Evolutionary conservation across 1,140 invertebrate species (phyloP), one percentile per base, ranked within the genome.

Genomic region (Pogonognathellus flavescens): DNA sequence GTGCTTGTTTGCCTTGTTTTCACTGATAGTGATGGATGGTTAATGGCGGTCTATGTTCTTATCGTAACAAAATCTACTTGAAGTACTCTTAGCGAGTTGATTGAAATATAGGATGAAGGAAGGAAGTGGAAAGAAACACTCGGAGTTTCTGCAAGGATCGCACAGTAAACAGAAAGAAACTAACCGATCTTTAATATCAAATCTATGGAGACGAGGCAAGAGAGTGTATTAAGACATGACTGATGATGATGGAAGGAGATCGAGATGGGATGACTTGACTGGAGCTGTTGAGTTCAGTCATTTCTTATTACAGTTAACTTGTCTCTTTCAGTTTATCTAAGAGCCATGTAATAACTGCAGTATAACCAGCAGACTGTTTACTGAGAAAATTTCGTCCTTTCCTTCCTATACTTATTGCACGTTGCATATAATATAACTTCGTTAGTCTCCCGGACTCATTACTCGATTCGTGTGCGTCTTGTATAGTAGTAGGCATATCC

Each of bases 221-320:
- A 57, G 53, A 50, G 7, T 76, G 41, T 18, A 76, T 49, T 76
- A 76, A 50, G 13, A 76, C 9, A 76, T 76, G 70, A 76, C 70
- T 76, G 70, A 76, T 76, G 70, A 76, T 76, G 70, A 76, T 76
- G 31, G 70, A 76, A 31, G 6, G 70, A 50, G 70, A 50, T 49
- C 14, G 31, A 76, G 25, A 76, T 7, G 70, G 49, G 41, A 76
- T 9, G 70, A 70, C 13, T 76, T 49, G 70, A n/a, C 70, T 50
- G 41, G n/a, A 76, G 16, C 2, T 49, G 14, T 72, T 76, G 5
- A 76, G 0, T 76, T 20, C 11, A 31, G 6, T 16, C 66, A 31
- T 57, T 57, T 57, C 25, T 41, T 70, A 31, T 70, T 70, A 70
- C 66, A 41, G 25, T 41, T 70, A 25, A 31, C 22, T 13, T 41